Evolutionary conservation across 2,113 vertebrate genomes (phyloP), one percentile per base, ranked within the genome.

Genomic region (Hemichromis elongatus): DNA sequence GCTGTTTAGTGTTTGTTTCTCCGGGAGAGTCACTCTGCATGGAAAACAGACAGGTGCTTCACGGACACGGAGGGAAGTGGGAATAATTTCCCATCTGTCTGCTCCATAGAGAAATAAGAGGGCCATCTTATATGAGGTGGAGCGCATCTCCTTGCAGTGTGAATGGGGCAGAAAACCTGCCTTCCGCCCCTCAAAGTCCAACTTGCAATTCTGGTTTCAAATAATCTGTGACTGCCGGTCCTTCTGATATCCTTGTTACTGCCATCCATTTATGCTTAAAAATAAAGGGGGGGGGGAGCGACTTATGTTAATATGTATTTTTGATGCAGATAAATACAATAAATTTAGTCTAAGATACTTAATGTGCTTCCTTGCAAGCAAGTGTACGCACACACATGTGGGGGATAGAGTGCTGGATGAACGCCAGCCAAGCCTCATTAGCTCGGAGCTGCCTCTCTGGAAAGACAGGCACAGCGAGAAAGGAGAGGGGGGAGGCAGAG

Each of bases 391-490:
- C 66, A 87, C 79, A 87, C 77, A 83, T 33, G 79, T 80, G 9
- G 88, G 88, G 90, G 87, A 93, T 84, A 86, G 91, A 88, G 80
- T 70, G 90, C 88, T 94, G 94, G 95, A 94, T 94, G 94, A 94
- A 95, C 78, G 93, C 95, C 94, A 94, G 93, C 93, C 93, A 94
- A 90, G 93, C 92, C 91, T 95, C 94, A 95, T 95, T 95, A 95
- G 94, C 90, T 95, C 90, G 91, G 92, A 86, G 88, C 94, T 91
- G 94, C 92, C 89, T 91, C 92, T 92, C 85, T 93, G 88, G 92
- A 93, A 88, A 94, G 92, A 91, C 92, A 92, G 90, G 86, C 89
- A 92, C 84, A 94, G 87, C 16, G 81, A 93, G 91, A 90, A 90
- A 79, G 91, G 89, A 80, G 91, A 57, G 24, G 52, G 84, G 57